Evolutionary conservation across 2,888 invertebrate genomes (phyloP).

Genomic region (Hoplodrina blanda): DNA sequence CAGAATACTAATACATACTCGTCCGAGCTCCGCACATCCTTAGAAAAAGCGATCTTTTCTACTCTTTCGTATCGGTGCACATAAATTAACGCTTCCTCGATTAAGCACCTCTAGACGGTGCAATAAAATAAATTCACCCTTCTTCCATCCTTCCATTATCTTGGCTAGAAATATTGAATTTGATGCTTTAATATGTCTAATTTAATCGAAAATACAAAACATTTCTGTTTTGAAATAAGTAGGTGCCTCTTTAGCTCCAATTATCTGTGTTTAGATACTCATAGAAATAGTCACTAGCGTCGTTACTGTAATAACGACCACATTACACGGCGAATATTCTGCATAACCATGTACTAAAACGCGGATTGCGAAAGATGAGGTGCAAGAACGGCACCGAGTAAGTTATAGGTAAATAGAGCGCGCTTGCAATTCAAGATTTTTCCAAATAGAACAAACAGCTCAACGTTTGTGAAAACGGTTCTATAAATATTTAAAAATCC

Average conservation of each 20-base stretch:
- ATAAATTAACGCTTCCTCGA: constrained; percentile 74
- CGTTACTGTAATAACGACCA: constrained; percentile 21
- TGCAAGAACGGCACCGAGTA: constrained; percentile 25
- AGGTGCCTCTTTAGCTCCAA: not conserved
- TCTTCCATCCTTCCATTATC: constrained; percentile 59
- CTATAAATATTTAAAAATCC: constrained; percentile 77
- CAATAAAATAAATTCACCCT: constrained; percentile 77
- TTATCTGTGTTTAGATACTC: constrained; percentile 1
- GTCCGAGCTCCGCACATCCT: constrained; percentile 38
- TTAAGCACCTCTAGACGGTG: constrained; percentile 71
- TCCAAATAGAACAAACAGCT: constrained; percentile 68
- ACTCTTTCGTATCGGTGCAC: constrained; percentile 53
- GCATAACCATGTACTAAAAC: constrained; percentile 20
- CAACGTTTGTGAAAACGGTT: constrained; percentile 71
- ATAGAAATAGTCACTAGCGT: not conserved
- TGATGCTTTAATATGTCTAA: constrained; percentile 29
- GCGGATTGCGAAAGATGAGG: constrained; percentile 28
- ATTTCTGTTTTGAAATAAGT: not conserved
- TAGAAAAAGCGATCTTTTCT: constrained; percentile 52
- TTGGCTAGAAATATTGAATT: constrained; percentile 68
- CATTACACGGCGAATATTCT: constrained; percentile 10
- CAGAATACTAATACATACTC: constrained; percentile 50
- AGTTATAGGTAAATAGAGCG: constrained; percentile 48
- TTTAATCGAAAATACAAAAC: constrained; percentile 15
- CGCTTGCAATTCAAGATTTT: constrained; percentile 65